phyloP scores from a whole-genome alignment of 2,888 invertebrate genomes.

The Drosophila ustulata region DNA sequence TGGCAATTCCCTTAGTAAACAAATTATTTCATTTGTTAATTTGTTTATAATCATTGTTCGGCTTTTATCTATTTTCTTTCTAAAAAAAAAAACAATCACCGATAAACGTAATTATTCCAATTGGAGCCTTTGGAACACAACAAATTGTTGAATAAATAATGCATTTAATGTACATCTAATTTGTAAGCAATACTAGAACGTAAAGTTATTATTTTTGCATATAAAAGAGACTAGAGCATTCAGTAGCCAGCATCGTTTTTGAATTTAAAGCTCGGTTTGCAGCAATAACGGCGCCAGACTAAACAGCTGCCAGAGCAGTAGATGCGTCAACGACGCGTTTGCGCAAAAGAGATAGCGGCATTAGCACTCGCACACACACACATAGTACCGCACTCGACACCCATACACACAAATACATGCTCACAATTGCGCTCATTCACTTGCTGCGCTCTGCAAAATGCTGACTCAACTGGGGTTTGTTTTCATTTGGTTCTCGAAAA shows the following conservation, averaged over 20 bases:
- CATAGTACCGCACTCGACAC: no score
- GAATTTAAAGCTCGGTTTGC: conserved; percentile 61
- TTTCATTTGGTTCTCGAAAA: conserved; percentile 24
- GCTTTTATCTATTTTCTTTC: no score
- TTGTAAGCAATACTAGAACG: no score
- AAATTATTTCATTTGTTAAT: no score
- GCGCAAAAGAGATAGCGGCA: conserved; percentile 71
- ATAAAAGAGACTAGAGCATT: conserved; percentile 38
- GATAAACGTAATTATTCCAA: no score
- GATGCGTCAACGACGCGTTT: conserved; percentile 61
- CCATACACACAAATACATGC: conserved; percentile 13
- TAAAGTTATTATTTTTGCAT: no score
- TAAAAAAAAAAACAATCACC: no score
- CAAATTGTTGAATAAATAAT: no score
- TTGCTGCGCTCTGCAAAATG: conserved; percentile 42
- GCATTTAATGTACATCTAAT: no score
- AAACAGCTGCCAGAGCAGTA: conserved; percentile 57
- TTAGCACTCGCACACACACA: conserved; percentile 17
- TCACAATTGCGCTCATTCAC: conserved; percentile 42
- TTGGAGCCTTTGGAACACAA: no score
- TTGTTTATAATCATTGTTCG: no score
- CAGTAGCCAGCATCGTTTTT: background rate
- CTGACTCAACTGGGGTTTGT: conserved; percentile 52
- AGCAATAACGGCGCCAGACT: conserved; percentile 66
- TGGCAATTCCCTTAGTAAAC: no score